Evolutionary conservation across 2,888 invertebrate genomes (phyloP).

Genomic region (Emmelina monodactyla): DNA sequence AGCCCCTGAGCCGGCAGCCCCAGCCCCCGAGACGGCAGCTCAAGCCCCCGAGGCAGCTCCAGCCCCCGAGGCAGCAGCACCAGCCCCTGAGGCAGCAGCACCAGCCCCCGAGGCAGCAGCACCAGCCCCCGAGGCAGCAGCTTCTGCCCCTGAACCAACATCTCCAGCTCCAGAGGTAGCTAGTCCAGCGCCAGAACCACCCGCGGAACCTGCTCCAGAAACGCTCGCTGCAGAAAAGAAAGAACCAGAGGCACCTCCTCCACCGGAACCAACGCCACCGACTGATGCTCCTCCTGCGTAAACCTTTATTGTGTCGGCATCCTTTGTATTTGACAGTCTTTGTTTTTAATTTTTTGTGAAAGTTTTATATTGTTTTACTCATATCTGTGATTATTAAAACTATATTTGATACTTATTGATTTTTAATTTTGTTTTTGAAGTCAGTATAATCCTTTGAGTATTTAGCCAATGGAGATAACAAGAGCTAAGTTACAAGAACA

Average conservation of each 20-base stretch:
- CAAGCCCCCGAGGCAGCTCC: constrained; percentile 15
- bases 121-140: constrained; percentile 9
- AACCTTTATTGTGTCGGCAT: too few relatives aligned
- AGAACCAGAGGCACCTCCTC: neutral
- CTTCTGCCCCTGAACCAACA: constrained; percentile 13
- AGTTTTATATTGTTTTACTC: too few relatives aligned
- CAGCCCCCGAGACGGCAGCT: constrained; percentile 11
- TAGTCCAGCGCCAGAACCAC: constrained; percentile 14
- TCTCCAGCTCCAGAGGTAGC: constrained; percentile 9
- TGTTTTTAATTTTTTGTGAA: constrained; percentile 8
- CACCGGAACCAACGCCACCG: too few relatives aligned
- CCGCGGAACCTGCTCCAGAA: constrained; percentile 2
- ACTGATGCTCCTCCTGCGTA: too few relatives aligned
- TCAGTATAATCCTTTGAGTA: too few relatives aligned
- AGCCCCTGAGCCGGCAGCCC: constrained; percentile 12
- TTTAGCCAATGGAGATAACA: too few relatives aligned
- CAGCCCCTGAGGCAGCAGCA: constrained; percentile 12
- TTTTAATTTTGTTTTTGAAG: too few relatives aligned
- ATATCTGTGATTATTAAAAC: too few relatives aligned
- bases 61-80: constrained; percentile 8
- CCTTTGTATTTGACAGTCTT: neutral
- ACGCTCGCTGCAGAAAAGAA: neutral
- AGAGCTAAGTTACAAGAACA: too few relatives aligned
- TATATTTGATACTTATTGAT: too few relatives aligned
- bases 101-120: constrained; percentile 12